Evolutionary conservation across 2,888 invertebrate species (phyloP).

Genomic region (Tuta absoluta): DNA sequence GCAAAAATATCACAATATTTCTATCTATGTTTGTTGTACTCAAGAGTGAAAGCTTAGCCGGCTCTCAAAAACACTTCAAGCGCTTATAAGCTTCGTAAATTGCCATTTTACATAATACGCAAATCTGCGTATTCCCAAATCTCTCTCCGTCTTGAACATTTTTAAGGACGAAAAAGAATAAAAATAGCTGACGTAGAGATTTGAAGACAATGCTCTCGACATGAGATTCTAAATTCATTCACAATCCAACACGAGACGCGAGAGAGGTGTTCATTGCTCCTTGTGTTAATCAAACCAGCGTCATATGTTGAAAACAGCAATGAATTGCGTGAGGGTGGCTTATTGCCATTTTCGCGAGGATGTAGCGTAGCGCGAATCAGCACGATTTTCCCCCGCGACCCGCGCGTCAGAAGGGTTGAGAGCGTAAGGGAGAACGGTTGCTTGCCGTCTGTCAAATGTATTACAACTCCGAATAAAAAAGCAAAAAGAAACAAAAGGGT

Average conservation of each 20-base stretch:
- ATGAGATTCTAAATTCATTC: not conserved
- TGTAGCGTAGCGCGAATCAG: not conserved
- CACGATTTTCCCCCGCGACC: not conserved
- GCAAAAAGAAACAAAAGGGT: not conserved
- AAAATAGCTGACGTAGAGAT: not conserved
- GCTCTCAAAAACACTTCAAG: too few species aligned
- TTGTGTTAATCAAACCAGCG: not conserved
- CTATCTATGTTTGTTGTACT: too few species aligned
- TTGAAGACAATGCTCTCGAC: not conserved
- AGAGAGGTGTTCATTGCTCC: not conserved
- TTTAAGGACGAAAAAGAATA: too few species aligned
- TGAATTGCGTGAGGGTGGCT: not conserved
- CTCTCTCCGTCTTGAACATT: too few species aligned
- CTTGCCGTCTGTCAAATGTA: not conserved
- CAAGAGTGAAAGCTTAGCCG: too few species aligned
- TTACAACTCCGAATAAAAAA: not conserved
- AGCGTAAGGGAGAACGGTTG: not conserved
- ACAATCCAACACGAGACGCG: not conserved
- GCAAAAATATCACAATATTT: too few species aligned
- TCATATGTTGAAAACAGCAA: not conserved
- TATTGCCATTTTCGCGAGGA: not conserved
- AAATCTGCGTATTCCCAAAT: too few species aligned
- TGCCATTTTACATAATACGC: too few species aligned
- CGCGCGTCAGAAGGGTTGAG: slow-evolving; percentile 8
- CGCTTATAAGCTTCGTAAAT: too few species aligned